phyloP scores from a whole-genome alignment of 2,797 vertebrate species.

The Hybognathus amarus region DNA sequence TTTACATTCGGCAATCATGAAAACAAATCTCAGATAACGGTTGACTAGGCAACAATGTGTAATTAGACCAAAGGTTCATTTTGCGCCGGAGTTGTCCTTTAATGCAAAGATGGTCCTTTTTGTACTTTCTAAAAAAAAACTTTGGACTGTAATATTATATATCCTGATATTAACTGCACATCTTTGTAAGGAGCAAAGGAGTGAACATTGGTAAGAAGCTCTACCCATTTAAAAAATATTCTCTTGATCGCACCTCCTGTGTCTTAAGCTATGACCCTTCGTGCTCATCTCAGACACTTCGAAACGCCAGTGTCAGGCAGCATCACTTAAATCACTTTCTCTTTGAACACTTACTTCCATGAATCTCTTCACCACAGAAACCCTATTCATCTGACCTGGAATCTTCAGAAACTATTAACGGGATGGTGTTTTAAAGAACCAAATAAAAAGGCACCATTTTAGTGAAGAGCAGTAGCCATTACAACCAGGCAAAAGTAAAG shows the following conservation, averaged over 20 bases:
- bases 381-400: slow-evolving; percentile 71
- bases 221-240: not conserved
- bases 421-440: slow-evolving; percentile 56
- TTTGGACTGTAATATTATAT: not conserved
- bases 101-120: too few species aligned
- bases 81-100: too few species aligned
- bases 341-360: slow-evolving; percentile 62
- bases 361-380: slow-evolving; percentile 70
- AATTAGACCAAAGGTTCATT: too few species aligned
- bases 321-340: slow-evolving; percentile 62
- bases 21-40: too few species aligned
- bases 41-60: too few species aligned
- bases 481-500: slow-evolving; percentile 58
- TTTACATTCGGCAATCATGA: too few species aligned
- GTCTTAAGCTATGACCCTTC: not conserved
- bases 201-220: not conserved
- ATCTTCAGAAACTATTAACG: slow-evolving; percentile 58
- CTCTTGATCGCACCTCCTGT: not conserved
- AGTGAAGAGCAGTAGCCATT: slow-evolving; percentile 66
- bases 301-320: slow-evolving; percentile 58
- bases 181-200: not conserved
- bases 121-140: too few species aligned
- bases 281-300: slow-evolving; percentile 54
- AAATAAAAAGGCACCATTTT: slow-evolving; percentile 72
- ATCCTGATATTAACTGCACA: not conserved